Percentiles rank a stretch among this genome's conserved stretches.
Evolutionary conservation across 2,888 invertebrate genomes (phyloP).

Genomic region (Apotomis capreana): DNA sequence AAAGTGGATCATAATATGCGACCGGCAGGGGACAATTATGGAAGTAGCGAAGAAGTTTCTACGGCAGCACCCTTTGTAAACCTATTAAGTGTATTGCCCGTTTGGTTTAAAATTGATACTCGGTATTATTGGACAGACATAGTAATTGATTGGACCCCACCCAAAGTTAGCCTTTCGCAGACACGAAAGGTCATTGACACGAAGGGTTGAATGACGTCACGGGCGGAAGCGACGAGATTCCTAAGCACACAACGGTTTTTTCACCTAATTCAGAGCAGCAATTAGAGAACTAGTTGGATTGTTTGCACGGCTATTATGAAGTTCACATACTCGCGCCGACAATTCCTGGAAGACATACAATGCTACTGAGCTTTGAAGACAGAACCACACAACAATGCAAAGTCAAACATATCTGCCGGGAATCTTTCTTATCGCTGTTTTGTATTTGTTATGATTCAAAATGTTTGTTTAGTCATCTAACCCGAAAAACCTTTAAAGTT

Average conservation of each 20-base stretch:
- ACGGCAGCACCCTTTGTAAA: conserved; percentile 33
- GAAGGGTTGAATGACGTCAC: conserved; percentile 54
- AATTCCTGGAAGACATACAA: conserved; percentile 47
- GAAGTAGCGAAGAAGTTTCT: conserved; percentile 29
- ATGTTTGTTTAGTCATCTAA: not conserved
- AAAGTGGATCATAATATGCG: conserved; percentile 41
- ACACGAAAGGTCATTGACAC: conserved; percentile 41
- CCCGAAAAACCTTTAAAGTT: not conserved
- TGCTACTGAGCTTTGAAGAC: conserved; percentile 31
- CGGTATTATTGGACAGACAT: conserved; percentile 30
- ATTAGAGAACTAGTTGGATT: conserved; percentile 65
- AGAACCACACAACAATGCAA: conserved; percentile 26
- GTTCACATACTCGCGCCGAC: conserved; percentile 47
- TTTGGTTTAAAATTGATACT: conserved; percentile 32
- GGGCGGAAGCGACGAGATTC: conserved; percentile 60
- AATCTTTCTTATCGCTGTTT: conserved; percentile 22
- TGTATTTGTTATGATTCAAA: conserved; percentile 2
- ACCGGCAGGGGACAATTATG: conserved; percentile 37
- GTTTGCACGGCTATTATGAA: conserved; percentile 60
- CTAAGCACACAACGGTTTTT: conserved; percentile 60
- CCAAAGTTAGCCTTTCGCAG: conserved; percentile 43
- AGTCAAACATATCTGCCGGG: conserved; percentile 20
- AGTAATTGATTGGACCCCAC: conserved; percentile 37
- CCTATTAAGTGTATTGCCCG: conserved; percentile 26
- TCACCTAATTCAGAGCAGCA: conserved; percentile 66